Evolutionary conservation across 2,888 invertebrate species (phyloP).

Genomic region (Amblyteles armatorius): DNA sequence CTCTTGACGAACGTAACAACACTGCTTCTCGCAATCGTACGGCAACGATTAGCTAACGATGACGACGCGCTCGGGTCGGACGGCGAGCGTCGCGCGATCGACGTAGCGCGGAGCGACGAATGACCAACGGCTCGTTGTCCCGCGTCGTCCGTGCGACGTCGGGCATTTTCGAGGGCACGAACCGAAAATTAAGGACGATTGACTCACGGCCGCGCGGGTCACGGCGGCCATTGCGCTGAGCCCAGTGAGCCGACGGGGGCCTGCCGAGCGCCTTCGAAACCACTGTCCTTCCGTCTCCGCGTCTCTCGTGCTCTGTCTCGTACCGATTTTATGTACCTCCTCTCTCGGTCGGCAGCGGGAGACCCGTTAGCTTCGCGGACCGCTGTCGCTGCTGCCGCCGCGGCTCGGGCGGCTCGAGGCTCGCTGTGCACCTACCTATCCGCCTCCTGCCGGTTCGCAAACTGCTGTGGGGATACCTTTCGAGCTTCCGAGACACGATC

Average conservation of each 20-base stretch:
- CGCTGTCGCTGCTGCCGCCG: constrained; percentile 9
- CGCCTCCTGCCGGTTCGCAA: constrained; percentile 11
- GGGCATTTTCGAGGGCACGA: constrained; percentile 61
- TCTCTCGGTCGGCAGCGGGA: constrained; percentile 29
- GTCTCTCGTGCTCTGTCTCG: constrained; percentile 1
- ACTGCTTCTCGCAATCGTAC: constrained; percentile 10
- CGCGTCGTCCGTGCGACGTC: constrained; percentile 54
- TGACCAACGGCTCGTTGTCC: constrained; percentile 32
- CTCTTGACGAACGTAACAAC: constrained; percentile 44
- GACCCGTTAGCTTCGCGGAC: constrained; percentile 36
- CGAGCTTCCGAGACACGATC: neutral
- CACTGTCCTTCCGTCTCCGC: neutral
- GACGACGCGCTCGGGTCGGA: neutral
- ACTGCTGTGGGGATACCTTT: constrained; percentile 1
- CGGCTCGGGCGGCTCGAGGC: constrained; percentile 7
- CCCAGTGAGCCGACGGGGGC: constrained; percentile 36
- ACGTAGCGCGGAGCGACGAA: constrained; percentile 21
- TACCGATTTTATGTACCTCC: constrained; percentile 25
- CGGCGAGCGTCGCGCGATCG: constrained; percentile 21
- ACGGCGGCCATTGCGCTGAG: constrained; percentile 79
- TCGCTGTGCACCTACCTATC: constrained; percentile 10
- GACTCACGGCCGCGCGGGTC: constrained; percentile 75
- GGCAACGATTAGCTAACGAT: constrained; percentile 29
- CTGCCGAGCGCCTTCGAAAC: constrained; percentile 2
- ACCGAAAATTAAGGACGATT: constrained; percentile 76